Conservation (phyloP, 2,888 invertebrate genomes). For the Pseudococcus viburni region DNA sequence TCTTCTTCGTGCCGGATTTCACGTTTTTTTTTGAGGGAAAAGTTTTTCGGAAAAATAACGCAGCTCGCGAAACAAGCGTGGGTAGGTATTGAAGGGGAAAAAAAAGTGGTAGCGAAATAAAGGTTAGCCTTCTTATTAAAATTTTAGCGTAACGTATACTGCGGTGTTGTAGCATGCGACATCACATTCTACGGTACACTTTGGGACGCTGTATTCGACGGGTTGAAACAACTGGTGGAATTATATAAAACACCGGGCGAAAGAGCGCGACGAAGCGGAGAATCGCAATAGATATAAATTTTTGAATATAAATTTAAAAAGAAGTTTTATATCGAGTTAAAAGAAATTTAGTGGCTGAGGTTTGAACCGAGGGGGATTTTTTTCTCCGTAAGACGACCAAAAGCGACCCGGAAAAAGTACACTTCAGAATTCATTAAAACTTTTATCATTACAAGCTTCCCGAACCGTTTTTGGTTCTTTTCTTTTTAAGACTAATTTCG, state of each 20-base stretch:
- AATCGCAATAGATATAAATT: constrained; percentile 65
- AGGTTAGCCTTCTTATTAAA: constrained; percentile 55
- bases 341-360: constrained; percentile 62
- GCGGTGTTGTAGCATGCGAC: background rate
- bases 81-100: background rate
- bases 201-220: background rate
- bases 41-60: background rate
- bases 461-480: constrained; percentile 58
- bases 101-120: constrained; percentile 49
- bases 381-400: constrained; percentile 51
- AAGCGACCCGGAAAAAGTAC: constrained; percentile 61
- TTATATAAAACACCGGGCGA: constrained; percentile 7
- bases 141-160: constrained; percentile 28
- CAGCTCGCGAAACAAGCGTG: background rate
- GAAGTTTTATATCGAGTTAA: constrained; percentile 65
- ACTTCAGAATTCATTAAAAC: constrained; percentile 66
- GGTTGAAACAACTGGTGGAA: constrained; percentile 48
- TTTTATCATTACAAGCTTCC: constrained; percentile 64
- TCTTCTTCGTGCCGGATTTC: background rate
- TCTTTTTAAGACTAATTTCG: constrained; percentile 61
- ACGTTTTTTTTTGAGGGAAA: background rate
- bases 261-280: constrained; percentile 40
- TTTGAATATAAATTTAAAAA: constrained; percentile 64
- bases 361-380: constrained; percentile 58
- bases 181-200: background rate